Base-by-base conservation (phyloP, 2,888 invertebrate genomes). In the Volucella inflata region DNA sequence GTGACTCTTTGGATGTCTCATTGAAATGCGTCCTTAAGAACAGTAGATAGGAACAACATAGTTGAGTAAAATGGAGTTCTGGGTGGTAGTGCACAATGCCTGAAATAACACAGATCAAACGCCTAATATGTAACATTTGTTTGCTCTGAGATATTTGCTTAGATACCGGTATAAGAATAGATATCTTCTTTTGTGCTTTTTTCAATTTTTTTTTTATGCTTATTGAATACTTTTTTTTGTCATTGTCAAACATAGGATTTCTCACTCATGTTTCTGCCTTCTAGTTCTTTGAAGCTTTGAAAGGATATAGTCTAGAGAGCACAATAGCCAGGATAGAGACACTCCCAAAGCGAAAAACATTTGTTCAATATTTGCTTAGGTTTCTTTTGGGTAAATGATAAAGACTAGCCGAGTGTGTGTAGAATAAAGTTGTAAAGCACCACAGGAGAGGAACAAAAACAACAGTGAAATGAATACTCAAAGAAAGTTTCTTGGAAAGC, bases 151-250 rank as follows among this genome's bases (percentile, higher is more conserved):
- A 42, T 50, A 51, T 75, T 75, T 67, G 57, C 36, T 42, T 48
- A 42, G 57, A 67, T 67, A 67, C 50, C 42, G 42, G 40, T 48
- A 53, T 21, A 53, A 38, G 48, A 75, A 59, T 42, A 44, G 75
- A 67, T 67, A 67, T 67, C 30, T 30, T 30, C 30, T 46, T 53
- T 64, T 53, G 42, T 42, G 40, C 17, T 36, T 53, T 60, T 9
- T 48, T 40, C 36, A 36, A 16, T 48, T n/a, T 30, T 60, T 46
- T 4, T 57, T 38, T 70, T 10, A 40, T 55, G 12, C 57, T 65
- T 74, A 65, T 74, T 74, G 64, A 74, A 74, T 65, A 65, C 60
- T 62, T 72, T 53, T 53, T 67, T 50, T 71, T 71, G 75, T 67
- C 65, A 65, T 65, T 67, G 65, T 42, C 46, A 64, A 74, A 53